Evolutionary conservation across 2,888 invertebrate genomes (phyloP).

Genomic region (Latheticus oryzae): DNA sequence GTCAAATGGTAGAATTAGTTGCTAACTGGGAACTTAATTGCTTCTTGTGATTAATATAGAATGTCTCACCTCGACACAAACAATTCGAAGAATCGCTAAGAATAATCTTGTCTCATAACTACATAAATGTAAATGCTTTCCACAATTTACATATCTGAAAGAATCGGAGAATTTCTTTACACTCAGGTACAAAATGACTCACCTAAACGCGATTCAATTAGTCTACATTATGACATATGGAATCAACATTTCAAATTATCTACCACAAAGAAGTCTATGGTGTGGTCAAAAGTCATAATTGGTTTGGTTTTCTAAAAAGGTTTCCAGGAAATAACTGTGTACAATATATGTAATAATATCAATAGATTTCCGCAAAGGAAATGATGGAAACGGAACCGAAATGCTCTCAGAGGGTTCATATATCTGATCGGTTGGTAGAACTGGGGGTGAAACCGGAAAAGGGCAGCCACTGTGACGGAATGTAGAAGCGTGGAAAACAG

Average conservation of each 20-base stretch:
- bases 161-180: slow-evolving; percentile 6
- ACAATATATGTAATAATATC: slow-evolving; percentile 27
- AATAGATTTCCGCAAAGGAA: slow-evolving; percentile 32
- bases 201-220: too few species aligned
- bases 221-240: slow-evolving; percentile 26
- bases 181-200: slow-evolving; percentile 21
- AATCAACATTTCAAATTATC: slow-evolving; percentile 28
- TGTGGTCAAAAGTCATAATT: slow-evolving; percentile 12
- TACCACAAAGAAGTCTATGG: slow-evolving; percentile 8
- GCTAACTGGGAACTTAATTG: slow-evolving; percentile 8
- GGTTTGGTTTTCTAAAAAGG: slow-evolving; percentile 7
- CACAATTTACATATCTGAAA: slow-evolving; percentile 16
- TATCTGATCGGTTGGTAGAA: slow-evolving; percentile 26
- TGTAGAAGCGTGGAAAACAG: slow-evolving; percentile 42
- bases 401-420: slow-evolving; percentile 40
- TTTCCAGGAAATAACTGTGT: slow-evolving; percentile 28
- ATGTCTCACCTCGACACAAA: slow-evolving; percentile 25
- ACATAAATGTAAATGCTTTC: slow-evolving; percentile 7
- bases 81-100: slow-evolving; percentile 20
- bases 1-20: slow-evolving; percentile 1
- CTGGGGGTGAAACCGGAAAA: slow-evolving; percentile 42
- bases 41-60: slow-evolving; percentile 22
- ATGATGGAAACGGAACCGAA: slow-evolving; percentile 31
- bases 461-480: slow-evolving; percentile 47
- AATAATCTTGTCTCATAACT: slow-evolving; percentile 12